Conservation (phyloP, 2,888 invertebrate genomes). For the Pyrochroa serraticornis region DNA sequence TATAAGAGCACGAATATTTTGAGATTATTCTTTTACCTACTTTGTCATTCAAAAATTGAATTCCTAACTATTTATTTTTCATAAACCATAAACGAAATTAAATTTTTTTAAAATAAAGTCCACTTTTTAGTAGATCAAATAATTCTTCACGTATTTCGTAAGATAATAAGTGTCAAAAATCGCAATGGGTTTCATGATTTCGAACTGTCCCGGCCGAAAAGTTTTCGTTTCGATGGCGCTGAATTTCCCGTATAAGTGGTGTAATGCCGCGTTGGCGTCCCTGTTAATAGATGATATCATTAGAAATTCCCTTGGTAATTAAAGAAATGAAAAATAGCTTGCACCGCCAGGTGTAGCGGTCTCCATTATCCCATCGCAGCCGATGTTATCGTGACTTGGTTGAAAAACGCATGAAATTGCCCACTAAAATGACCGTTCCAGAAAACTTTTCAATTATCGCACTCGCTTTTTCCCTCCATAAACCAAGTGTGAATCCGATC, state of each 20-base stretch:
- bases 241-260: conserved; percentile 11
- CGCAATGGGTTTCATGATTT: too few species aligned
- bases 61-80: too few species aligned
- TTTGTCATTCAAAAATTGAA: too few species aligned
- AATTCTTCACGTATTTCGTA: too few species aligned
- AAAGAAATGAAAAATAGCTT: conserved; percentile 38
- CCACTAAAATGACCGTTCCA: conserved; percentile 24
- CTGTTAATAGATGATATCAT: conserved; percentile 22
- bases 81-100: too few species aligned
- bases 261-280: conserved; percentile 1
- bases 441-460: conserved; percentile 21
- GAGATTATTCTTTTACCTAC: too few species aligned
- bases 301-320: conserved; percentile 30
- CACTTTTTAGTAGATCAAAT: too few species aligned
- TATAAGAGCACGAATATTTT: too few species aligned
- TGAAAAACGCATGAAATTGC: conserved; percentile 38
- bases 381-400: conserved; percentile 29
- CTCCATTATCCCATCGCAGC: conserved; percentile 27
- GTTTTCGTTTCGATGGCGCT: too few species aligned
- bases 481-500: conserved; percentile 24
- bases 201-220: too few species aligned
- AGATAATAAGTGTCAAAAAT: too few species aligned
- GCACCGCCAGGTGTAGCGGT: conserved; percentile 34
- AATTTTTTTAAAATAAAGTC: too few species aligned
- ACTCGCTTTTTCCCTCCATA: conserved; percentile 8